Conservation (phyloP, 2,888 invertebrate species). For the Polydrusus cervinus region DNA sequence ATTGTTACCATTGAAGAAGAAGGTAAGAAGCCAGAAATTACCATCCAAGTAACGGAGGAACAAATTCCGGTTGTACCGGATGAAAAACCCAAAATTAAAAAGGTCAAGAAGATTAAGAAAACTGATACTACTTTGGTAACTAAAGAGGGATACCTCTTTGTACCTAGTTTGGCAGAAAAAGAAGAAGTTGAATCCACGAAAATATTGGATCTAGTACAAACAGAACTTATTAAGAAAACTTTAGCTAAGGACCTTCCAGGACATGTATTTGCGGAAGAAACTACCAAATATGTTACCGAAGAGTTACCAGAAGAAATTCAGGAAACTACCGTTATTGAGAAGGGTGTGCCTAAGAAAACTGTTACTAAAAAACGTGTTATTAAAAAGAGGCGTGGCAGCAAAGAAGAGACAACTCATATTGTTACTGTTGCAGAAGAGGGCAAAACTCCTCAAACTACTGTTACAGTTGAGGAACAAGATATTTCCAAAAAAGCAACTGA, state of each 20-base stretch:
- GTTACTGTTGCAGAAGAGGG: constrained; percentile 64
- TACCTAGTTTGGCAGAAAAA: constrained; percentile 61
- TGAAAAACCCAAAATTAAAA: constrained; percentile 59
- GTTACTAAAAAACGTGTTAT: constrained; percentile 64
- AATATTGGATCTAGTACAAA: constrained; percentile 61
- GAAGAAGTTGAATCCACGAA: constrained; percentile 44
- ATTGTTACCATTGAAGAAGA: constrained; percentile 61
- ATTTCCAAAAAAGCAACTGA: constrained; percentile 58
- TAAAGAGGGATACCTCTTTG: constrained; percentile 63
- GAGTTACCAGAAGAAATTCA: constrained; percentile 67
- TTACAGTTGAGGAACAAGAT: constrained; percentile 67
- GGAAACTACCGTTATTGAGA: constrained; percentile 65
- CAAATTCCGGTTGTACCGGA: constrained; percentile 67
- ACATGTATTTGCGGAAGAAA: constrained; percentile 58
- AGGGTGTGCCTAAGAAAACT: constrained; percentile 64
- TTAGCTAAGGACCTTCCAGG: constrained; percentile 56
- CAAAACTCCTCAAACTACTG: constrained; percentile 67
- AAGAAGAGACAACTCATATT: constrained; percentile 69
- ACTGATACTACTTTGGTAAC: constrained; percentile 59
- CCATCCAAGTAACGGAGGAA: constrained; percentile 64
- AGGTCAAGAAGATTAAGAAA: constrained; percentile 53
- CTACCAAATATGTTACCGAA: constrained; percentile 60
- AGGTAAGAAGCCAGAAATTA: constrained; percentile 67
- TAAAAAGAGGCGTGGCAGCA: constrained; percentile 64
- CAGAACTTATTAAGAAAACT: constrained; percentile 64